Evolutionary conservation across 1,140 invertebrate species (phyloP).

Genomic region (Mizuhopecten yessoensis): DNA sequence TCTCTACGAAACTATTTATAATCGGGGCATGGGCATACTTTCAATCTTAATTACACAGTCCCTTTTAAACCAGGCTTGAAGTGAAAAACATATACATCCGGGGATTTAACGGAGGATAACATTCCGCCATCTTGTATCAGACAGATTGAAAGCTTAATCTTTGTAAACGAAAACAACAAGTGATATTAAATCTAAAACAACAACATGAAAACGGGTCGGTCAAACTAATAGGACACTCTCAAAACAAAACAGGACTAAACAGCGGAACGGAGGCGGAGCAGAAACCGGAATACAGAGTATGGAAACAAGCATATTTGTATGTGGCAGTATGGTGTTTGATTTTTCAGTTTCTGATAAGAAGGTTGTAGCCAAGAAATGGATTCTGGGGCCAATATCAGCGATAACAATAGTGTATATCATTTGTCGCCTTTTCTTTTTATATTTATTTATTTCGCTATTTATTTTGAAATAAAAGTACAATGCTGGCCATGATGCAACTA

Average conservation of each 20-base stretch:
- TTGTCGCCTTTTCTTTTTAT: no score
- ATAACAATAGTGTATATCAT: no score
- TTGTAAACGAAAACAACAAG: not conserved
- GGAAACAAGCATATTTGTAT: conserved; percentile 26
- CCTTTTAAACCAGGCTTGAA: not conserved
- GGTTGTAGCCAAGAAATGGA: not conserved
- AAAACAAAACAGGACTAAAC: conserved; percentile 20
- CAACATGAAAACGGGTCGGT: not conserved
- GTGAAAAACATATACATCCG: not conserved
- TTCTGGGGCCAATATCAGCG: no score
- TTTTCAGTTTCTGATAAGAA: not conserved
- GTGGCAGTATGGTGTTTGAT: not conserved
- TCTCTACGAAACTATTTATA: no score
- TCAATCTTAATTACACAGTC: no score
- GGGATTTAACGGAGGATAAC: not conserved
- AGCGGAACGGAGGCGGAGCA: conserved; percentile 5
- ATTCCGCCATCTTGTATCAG: not conserved
- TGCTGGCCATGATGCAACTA: no score
- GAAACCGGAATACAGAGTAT: not conserved
- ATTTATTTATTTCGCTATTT: no score
- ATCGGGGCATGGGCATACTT: no score
- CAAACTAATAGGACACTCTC: conserved; percentile 15
- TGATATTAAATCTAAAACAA: conserved; percentile 35
- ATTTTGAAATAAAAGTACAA: no score
- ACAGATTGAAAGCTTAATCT: not conserved